Conservation (phyloP, 37 sponge, comb jelly and placozoan species). For the Spongilla lacustris region DNA sequence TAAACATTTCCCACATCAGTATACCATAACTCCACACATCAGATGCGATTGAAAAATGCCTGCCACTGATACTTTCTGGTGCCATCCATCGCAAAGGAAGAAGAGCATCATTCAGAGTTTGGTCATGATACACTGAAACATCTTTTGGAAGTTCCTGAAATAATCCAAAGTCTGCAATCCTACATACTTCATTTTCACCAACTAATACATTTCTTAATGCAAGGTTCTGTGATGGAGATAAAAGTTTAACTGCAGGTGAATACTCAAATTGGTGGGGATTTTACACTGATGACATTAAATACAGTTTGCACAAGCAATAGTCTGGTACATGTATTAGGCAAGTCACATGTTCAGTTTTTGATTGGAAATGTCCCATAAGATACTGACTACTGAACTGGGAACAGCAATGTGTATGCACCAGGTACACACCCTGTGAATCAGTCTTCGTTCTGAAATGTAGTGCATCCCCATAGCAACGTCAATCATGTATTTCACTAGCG, state of each 20-base stretch:
- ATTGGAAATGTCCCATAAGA: too few relatives aligned
- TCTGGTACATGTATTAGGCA: too few relatives aligned
- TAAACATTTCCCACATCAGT: constrained; percentile 58
- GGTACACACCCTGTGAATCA: constrained; percentile 40
- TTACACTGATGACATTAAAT: not conserved
- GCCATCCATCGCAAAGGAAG: constrained; percentile 57
- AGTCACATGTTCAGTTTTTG: too few relatives aligned
- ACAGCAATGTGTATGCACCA: too few relatives aligned
- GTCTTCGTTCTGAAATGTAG: constrained; percentile 42
- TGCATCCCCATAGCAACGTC: constrained; percentile 60
- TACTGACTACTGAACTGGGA: too few relatives aligned
- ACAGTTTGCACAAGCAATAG: not conserved
- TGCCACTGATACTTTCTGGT: constrained; percentile 36
- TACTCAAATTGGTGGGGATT: too few relatives aligned
- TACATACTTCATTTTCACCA: constrained; percentile 58
- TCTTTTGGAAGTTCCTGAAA: not conserved
- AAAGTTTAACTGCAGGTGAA: not conserved
- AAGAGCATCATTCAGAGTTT: not conserved
- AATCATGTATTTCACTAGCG: constrained; percentile 55
- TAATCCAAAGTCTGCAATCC: constrained; percentile 71
- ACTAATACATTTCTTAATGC: constrained; percentile 72
- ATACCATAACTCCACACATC: constrained; percentile 73
- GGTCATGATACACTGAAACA: too few relatives aligned
- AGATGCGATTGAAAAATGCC: constrained; percentile 40
- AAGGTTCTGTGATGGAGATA: constrained; percentile 35